Conservation (phyloP, 2,113 vertebrate genomes). For the Danionella cerebrum region DNA sequence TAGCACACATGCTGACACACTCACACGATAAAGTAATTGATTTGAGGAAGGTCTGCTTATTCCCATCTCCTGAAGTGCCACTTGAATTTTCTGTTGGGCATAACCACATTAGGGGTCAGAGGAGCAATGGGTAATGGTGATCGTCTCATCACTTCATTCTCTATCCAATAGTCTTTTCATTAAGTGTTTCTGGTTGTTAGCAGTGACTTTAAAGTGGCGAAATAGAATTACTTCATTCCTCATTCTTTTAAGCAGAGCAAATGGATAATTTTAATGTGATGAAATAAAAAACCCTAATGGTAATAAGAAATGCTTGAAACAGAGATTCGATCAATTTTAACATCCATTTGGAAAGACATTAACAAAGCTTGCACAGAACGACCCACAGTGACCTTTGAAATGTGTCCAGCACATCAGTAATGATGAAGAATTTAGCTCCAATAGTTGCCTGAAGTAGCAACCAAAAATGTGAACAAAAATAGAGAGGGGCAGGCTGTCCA, state of each 20-base stretch:
- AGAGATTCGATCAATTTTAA: background rate
- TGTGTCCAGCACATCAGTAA: background rate
- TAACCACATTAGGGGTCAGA: slow-evolving; percentile 64
- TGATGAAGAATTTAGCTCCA: background rate
- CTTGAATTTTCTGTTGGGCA: slow-evolving; percentile 52
- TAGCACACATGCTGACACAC: slow-evolving; percentile 3
- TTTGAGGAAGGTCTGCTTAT: slow-evolving; percentile 54
- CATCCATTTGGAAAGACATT: background rate
- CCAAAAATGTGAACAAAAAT: background rate
- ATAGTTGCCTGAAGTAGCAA: background rate
- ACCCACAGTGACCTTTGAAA: background rate
- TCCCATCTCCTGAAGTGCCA: slow-evolving; percentile 56
- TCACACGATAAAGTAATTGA: slow-evolving; percentile 38
- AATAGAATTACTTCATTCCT: slow-evolving; percentile 58
- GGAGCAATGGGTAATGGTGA: slow-evolving; percentile 54
- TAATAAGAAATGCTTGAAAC: background rate
- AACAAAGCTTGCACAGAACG: background rate
- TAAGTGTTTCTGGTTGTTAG: slow-evolving; percentile 63
- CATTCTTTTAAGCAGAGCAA: slow-evolving; percentile 47
- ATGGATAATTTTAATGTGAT: slow-evolving; percentile 24
- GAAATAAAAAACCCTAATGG: slow-evolving; percentile 7
- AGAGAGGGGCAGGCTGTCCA: background rate
- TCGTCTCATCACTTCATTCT: slow-evolving; percentile 59
- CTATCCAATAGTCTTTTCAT: slow-evolving; percentile 60
- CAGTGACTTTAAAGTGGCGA: slow-evolving; percentile 54